Conservation (phyloP, 2,888 invertebrate species). For the Zhuqinia jingwanae region DNA sequence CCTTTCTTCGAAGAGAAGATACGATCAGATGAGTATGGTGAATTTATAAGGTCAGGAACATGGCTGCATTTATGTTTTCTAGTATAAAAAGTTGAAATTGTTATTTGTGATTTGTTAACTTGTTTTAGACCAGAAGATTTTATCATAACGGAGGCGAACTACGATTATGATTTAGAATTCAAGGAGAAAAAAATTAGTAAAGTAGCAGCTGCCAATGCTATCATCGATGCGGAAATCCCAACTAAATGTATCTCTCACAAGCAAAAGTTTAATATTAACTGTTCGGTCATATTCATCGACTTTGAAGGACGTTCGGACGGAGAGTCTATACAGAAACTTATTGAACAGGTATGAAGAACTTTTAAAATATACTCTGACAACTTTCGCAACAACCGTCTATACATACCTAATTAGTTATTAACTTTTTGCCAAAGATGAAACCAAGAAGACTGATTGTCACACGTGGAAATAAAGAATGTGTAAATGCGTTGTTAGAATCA, state of each 20-base stretch:
- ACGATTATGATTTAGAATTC: constrained; percentile 83
- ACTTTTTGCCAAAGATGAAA: constrained; percentile 82
- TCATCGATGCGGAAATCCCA: constrained; percentile 87
- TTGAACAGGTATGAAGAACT: constrained; percentile 83
- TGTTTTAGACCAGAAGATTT: constrained; percentile 83
- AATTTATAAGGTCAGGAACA: constrained; percentile 87
- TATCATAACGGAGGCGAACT: constrained; percentile 86
- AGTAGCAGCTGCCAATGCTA: constrained; percentile 78
- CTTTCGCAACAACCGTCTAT: too few relatives aligned
- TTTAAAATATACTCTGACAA: too few relatives aligned
- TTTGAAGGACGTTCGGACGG: constrained; percentile 92
- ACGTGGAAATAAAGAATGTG: constrained; percentile 87
- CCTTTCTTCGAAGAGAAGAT: constrained; percentile 96
- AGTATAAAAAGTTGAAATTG: too few relatives aligned
- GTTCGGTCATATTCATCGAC: constrained; percentile 96
- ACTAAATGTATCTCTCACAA: constrained; percentile 92
- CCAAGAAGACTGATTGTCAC: constrained; percentile 91
- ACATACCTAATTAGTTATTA: constrained; percentile 78
- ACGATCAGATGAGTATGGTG: constrained; percentile 97
- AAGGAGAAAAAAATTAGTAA: constrained; percentile 79
- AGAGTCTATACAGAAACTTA: constrained; percentile 86
- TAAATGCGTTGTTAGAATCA: constrained; percentile 86
- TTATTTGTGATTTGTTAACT: too few relatives aligned
- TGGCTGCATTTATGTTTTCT: too few relatives aligned
- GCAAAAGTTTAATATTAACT: constrained; percentile 89